Conservation (phyloP, 2,113 vertebrate genomes). For the Gobiocypris rarus region DNA sequence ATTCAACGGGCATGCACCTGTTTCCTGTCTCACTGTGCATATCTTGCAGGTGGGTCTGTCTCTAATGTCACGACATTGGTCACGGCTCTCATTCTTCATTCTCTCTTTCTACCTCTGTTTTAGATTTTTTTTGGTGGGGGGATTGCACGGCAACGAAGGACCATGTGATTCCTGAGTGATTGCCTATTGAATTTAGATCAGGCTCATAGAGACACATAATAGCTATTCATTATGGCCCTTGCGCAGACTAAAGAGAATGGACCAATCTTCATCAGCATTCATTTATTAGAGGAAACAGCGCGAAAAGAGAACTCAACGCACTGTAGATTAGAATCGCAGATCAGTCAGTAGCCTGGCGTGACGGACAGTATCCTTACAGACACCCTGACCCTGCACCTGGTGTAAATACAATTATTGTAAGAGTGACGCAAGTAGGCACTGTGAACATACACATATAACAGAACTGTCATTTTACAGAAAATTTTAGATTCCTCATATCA, state of each 20-base stretch:
- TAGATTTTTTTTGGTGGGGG: not conserved
- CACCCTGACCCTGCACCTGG: constrained; percentile 23
- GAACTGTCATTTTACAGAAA: constrained; percentile 3
- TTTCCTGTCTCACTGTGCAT: constrained; percentile 8
- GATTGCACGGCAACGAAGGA: not conserved
- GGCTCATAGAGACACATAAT: constrained; percentile 34
- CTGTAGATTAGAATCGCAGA: constrained; percentile 45
- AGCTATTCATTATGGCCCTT: constrained; percentile 40
- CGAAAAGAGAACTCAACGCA: constrained; percentile 23
- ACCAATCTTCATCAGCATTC: constrained; percentile 50
- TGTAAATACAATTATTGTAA: not conserved
- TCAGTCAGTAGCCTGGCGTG: constrained; percentile 30
- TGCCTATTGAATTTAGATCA: constrained; percentile 50
- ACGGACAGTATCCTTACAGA: constrained; percentile 14
- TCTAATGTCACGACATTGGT: constrained; percentile 18
- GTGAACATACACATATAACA: not conserved
- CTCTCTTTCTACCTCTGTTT: not conserved
- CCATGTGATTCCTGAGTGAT: constrained; percentile 31
- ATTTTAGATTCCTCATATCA: not conserved
- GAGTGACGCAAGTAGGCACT: constrained; percentile 25
- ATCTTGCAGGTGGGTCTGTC: not conserved
- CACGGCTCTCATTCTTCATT: constrained; percentile 32
- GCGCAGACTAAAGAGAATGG: constrained; percentile 31
- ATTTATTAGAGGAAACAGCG: constrained; percentile 43
- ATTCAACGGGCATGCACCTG: constrained; percentile 20